Conservation (phyloP, 2,113 vertebrate genomes). For the Oophaga pumilio region DNA sequence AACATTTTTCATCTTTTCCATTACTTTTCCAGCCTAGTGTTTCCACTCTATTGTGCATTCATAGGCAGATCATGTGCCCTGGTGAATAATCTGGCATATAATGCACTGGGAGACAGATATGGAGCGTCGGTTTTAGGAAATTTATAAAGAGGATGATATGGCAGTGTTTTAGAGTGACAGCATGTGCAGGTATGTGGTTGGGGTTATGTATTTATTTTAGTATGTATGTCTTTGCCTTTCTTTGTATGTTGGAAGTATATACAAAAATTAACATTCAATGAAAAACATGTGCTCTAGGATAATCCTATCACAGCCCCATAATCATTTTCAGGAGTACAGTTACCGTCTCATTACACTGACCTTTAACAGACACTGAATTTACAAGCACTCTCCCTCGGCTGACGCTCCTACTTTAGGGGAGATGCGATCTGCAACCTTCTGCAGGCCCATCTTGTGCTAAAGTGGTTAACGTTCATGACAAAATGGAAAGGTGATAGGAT, state of each 20-base stretch:
- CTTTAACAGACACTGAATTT: conserved; percentile 15
- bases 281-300: not conserved
- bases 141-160: not conserved
- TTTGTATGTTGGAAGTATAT: not conserved
- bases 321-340: not conserved
- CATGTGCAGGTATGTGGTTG: not conserved
- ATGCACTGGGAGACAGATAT: not conserved
- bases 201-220: not conserved
- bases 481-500: conserved; percentile 58
- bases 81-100: not conserved
- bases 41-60: not conserved
- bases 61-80: not conserved
- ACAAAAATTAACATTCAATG: not conserved
- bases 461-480: conserved; percentile 49
- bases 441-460: conserved; percentile 14
- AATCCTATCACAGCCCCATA: not conserved
- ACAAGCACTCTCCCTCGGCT: not conserved
- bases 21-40: no score
- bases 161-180: not conserved
- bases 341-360: not conserved
- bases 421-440: not conserved
- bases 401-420: not conserved
- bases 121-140: not conserved
- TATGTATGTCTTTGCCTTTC: not conserved
- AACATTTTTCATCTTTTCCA: no score